Evolutionary conservation across 2,888 invertebrate genomes (phyloP), one percentile per base, ranked within the genome.

Genomic region (Eurytoma californica): DNA sequence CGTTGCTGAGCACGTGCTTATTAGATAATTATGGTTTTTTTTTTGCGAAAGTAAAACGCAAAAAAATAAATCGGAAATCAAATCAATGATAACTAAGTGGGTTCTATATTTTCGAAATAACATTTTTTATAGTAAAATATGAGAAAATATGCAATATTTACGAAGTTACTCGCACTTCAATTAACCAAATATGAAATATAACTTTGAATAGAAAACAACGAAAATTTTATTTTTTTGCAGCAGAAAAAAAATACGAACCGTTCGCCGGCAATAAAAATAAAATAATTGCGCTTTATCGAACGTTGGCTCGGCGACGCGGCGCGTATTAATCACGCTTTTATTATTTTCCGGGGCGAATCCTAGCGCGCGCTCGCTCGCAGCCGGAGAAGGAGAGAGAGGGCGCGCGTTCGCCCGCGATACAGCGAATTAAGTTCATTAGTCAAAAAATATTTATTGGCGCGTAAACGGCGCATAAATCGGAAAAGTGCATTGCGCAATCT

Each of bases 401-500:
- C 47, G n/a, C 3, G 9, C 9, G 60, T 4, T 60, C 28, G 67
- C 53, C 18, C 18, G 68, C 51, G 69, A 60, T 74, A 58, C 72
- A 57, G 65, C 72, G 74, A 80, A 77, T 78, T 75, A 75, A 78
- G 80, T 80, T 80, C 77, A 78, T 78, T 78, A 78, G 78, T 78
- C 80, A 80, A 78, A 80, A 80, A 68, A 75, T 80, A 80, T 78
- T 80, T 78, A 80, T 80, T 75, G 80, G 69, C 77, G 65, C 60
- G 77, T 77, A 80, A 80, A 77, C 77, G 77, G 73, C 77, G 80
- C 72, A 74, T 75, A 80, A 80, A 80, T 80, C 78, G 72, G 72
- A 80, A 80, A 80, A 78, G 72, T 75, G 78, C 72, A 75, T 74
- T 70, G 39, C 55, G 77, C 74, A 80, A 80, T 80, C 80, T 80